Conservation (phyloP, 2,888 invertebrate species). For the Dorcus parallelipipedus region DNA sequence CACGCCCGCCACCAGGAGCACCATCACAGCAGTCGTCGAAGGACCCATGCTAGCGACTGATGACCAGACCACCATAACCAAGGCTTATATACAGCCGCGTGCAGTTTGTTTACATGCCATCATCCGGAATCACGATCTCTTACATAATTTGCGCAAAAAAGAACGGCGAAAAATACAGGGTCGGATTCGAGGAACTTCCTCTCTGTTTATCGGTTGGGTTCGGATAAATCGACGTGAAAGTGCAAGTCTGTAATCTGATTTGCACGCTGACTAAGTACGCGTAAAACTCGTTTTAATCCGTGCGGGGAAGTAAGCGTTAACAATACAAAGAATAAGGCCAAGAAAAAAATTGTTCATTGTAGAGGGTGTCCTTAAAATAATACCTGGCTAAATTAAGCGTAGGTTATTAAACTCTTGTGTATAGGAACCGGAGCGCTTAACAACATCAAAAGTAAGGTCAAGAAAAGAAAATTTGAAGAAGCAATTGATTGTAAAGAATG, state of each 20-base stretch:
- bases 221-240: no score
- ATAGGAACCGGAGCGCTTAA: background rate
- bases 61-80: background rate
- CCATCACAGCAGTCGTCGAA: conserved; percentile 10
- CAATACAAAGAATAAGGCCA: conserved; percentile 3
- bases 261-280: no score
- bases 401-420: no score
- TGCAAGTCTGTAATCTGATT: no score
- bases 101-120: conserved; percentile 2
- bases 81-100: conserved; percentile 1
- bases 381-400: no score
- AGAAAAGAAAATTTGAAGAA: conserved; percentile 4
- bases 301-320: background rate
- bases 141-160: conserved; percentile 1
- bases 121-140: conserved; percentile 15
- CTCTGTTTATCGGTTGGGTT: no score
- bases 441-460: background rate
- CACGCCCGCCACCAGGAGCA: conserved; percentile 7
- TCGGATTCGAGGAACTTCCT: background rate
- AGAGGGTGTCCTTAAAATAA: no score
- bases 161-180: background rate
- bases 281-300: no score
- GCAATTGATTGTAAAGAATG: no score
- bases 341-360: background rate
- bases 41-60: conserved; percentile 18